phyloP scores from a whole-genome alignment of 2,113 vertebrate genomes.

The Caranx melampygus region DNA sequence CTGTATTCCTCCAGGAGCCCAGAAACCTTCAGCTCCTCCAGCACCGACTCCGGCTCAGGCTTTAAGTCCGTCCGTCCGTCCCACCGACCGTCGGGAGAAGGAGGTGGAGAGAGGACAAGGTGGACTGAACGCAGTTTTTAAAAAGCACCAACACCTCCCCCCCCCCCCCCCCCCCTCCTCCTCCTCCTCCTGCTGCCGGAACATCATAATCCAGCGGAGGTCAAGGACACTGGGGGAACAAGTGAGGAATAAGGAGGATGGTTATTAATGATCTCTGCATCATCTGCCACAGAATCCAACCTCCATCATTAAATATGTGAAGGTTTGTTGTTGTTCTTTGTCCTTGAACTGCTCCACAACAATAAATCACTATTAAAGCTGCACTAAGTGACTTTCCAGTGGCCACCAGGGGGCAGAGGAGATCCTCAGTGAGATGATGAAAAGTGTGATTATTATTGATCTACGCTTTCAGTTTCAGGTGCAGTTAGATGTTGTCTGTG shows the following conservation, averaged over 20 bases:
- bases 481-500: too few species aligned
- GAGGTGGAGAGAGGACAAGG: constrained; percentile 42
- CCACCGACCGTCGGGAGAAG: neutral
- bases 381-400: neutral
- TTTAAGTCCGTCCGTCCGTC: neutral
- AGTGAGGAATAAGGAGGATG: neutral
- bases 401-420: constrained; percentile 26
- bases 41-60: neutral
- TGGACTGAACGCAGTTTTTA: constrained; percentile 46
- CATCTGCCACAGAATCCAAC: neutral
- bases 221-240: neutral
- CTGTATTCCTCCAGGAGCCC: constrained; percentile 9
- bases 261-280: neutral
- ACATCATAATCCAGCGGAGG: constrained; percentile 17
- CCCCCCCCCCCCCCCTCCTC: neutral
- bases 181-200: constrained; percentile 9
- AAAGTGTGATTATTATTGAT: too few species aligned
- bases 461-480: too few species aligned
- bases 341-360: neutral
- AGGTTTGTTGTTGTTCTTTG: neutral
- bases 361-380: constrained; percentile 4
- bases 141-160: constrained; percentile 34
- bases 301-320: neutral
- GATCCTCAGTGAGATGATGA: neutral
- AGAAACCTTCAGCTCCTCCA: neutral